Conservation (phyloP, 2,113 vertebrate genomes). For the Alethe castanea region DNA sequence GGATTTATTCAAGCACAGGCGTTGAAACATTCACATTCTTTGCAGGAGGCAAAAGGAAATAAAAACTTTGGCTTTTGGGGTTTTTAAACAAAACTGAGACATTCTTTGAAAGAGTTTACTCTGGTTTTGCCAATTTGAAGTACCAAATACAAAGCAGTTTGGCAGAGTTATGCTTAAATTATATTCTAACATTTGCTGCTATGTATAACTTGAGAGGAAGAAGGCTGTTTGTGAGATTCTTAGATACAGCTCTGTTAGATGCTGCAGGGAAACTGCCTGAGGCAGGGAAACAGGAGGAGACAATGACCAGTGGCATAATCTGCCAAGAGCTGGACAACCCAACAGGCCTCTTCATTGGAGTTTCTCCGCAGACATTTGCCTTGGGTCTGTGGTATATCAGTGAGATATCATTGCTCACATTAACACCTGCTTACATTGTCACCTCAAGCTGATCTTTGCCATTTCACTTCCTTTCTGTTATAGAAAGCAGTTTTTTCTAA, state of each 20-base stretch:
- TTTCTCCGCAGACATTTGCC: not conserved
- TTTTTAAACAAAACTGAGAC: not conserved
- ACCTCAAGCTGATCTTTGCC: not conserved
- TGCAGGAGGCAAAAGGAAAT: not conserved
- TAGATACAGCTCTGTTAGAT: not conserved
- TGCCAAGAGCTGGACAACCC: not conserved
- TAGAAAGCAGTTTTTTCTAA: not conserved
- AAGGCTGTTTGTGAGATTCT: not conserved
- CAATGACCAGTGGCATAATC: not conserved
- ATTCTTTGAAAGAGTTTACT: not conserved
- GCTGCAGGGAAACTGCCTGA: not conserved
- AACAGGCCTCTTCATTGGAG: not conserved
- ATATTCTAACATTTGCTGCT: not conserved
- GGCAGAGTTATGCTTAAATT: not conserved
- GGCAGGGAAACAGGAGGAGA: not conserved
- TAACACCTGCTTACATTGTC: not conserved
- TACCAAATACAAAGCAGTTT: not conserved
- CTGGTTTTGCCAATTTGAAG: not conserved
- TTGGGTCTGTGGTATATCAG: not conserved
- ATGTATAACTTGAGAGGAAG: not conserved
- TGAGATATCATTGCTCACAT: not conserved
- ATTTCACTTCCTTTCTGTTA: not conserved
- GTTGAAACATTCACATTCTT: not conserved
- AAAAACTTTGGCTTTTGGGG: not conserved
- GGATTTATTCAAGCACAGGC: not conserved